Conservation (phyloP, 2,113 vertebrate genomes). For the Apodemus speciosus region DNA sequence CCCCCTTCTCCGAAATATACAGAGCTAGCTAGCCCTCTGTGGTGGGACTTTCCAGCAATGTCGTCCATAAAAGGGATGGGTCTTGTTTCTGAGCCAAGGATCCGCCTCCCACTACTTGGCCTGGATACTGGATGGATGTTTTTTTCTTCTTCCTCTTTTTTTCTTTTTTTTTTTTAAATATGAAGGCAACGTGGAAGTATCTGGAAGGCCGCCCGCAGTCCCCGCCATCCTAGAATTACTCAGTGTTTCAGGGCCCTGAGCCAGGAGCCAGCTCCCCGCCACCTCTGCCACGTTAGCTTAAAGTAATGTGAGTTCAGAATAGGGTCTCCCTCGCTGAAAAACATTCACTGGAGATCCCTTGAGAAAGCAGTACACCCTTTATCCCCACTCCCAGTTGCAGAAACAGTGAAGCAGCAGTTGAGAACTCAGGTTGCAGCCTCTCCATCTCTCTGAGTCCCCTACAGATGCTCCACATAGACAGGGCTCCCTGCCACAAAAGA, state of each 20-base stretch:
- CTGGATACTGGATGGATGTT: neutral
- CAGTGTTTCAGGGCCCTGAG: slow-evolving; percentile 70
- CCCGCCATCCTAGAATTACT: slow-evolving; percentile 72
- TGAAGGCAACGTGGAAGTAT: slow-evolving; percentile 81
- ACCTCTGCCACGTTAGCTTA: slow-evolving; percentile 74
- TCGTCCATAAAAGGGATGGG: slow-evolving; percentile 75
- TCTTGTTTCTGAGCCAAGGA: slow-evolving; percentile 64
- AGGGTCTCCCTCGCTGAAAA: neutral
- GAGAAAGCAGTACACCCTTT: neutral
- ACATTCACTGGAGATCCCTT: neutral
- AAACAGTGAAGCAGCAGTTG: neutral
- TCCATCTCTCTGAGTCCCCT: neutral
- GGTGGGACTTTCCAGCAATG: slow-evolving; percentile 65
- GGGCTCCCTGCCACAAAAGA: neutral
- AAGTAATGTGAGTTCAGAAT: neutral
- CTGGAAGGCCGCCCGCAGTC: slow-evolving; percentile 41
- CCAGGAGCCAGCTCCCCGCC: slow-evolving; percentile 73
- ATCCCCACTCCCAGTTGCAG: neutral
- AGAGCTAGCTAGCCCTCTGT: slow-evolving; percentile 24
- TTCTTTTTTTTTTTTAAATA: neutral
- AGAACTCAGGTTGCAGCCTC: neutral
- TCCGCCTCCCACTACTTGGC: slow-evolving; percentile 59
- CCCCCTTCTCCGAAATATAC: neutral
- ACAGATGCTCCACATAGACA: neutral
- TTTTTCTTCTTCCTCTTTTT: neutral